Conservation (phyloP, 2,888 invertebrate genomes). For the Seira ritae region DNA sequence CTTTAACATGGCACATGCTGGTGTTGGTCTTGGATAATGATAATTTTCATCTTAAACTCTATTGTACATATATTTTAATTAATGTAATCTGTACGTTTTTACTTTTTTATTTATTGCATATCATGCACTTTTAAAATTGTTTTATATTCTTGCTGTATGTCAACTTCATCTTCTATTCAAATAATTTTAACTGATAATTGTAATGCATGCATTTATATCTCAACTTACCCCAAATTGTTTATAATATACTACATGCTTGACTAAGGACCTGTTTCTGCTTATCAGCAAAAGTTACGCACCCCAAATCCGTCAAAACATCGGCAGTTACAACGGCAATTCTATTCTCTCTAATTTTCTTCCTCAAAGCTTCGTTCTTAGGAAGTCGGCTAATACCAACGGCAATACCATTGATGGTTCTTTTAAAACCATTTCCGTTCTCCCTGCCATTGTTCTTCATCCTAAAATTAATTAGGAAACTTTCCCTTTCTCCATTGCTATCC, state of each 20-base stretch:
- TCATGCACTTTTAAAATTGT: no score
- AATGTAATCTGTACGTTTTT: no score
- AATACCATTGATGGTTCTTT: conserved; percentile 55
- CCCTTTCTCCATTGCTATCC: conserved; percentile 8
- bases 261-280: conserved; percentile 71
- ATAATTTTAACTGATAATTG: no score
- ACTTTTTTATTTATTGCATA: no score
- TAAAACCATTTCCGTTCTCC: conserved; percentile 25
- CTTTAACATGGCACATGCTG: no score
- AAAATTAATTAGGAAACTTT: conserved; percentile 41
- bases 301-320: conserved; percentile 72
- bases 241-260: conserved; percentile 67
- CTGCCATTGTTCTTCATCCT: conserved; percentile 35
- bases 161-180: no score
- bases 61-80: no score
- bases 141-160: no score
- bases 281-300: conserved; percentile 70
- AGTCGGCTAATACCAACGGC: conserved; percentile 48
- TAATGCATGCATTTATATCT: no score
- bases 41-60: no score
- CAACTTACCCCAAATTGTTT: background rate
- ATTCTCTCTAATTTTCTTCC: conserved; percentile 67
- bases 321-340: conserved; percentile 71
- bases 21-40: no score
- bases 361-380: conserved; percentile 47